Percentiles rank a stretch among this genome's conserved stretches.
Evolutionary conservation across 2,797 vertebrate genomes (phyloP).

Genomic region (Rhinatrema bivittatum): DNA sequence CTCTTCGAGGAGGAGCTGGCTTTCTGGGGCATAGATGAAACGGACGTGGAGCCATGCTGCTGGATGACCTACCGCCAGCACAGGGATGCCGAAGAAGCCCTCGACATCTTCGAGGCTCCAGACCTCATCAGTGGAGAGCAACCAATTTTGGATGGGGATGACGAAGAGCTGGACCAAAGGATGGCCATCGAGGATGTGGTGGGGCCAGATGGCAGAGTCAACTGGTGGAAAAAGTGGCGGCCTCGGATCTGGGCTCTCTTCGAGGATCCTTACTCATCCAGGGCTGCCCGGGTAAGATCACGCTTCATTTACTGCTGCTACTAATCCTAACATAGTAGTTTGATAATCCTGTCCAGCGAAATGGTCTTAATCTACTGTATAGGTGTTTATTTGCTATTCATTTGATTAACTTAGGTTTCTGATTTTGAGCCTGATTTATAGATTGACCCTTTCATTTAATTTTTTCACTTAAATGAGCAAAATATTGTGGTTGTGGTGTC

Average conservation of each 20-base stretch:
- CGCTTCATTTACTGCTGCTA: not conserved
- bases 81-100: slow-evolving; percentile 90
- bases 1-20: slow-evolving; percentile 92
- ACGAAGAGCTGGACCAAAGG: slow-evolving; percentile 70
- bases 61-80: slow-evolving; percentile 97
- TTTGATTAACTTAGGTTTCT: too few relatives aligned
- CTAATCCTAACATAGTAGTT: too few relatives aligned
- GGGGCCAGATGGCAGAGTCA: slow-evolving; percentile 55
- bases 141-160: slow-evolving; percentile 34
- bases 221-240: slow-evolving; percentile 85
- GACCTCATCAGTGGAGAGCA: slow-evolving; percentile 59
- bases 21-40: slow-evolving; percentile 96
- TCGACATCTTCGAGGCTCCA: slow-evolving; percentile 85
- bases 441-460: not conserved
- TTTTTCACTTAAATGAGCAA: too few relatives aligned
- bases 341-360: too few relatives aligned
- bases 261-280: slow-evolving; percentile 96
- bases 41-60: slow-evolving; percentile 95
- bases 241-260: slow-evolving; percentile 94
- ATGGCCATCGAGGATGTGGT: slow-evolving; percentile 80
- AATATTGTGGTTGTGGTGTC: too few relatives aligned
- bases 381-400: too few relatives aligned
- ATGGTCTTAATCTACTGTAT: too few relatives aligned
- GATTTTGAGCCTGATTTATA: not conserved
- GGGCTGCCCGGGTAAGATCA: slow-evolving; percentile 92